Base-by-base conservation (phyloP, 2,113 vertebrate genomes). In the Heterochromis multidens region DNA sequence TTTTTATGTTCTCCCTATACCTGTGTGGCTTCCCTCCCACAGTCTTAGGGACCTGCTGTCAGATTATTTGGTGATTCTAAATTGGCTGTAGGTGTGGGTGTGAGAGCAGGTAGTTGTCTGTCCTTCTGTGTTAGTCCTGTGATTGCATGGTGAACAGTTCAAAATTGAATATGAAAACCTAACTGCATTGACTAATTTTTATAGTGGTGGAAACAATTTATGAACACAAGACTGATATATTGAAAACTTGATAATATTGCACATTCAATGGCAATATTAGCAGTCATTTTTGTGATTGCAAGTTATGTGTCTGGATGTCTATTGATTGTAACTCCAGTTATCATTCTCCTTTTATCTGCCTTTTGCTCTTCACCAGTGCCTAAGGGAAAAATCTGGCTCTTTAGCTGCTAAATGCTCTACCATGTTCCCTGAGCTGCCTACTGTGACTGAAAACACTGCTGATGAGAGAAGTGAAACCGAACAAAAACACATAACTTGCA, bases 371-470 rank as follows among this genome's bases (percentile, higher is more conserved):
- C 70, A 35, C 65, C 46, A 59, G n/a, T 4, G 19, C 61, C 33
- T 78, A 7, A 54, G 33, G 40, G 54, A 5, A 52, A 72, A 79
- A 58, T 37, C 8, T 25, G 58, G 35, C 27, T 83, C 12, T 72
- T 40, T 33, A 33, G 62, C 59, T 29, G 72, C 31, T 67, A 62
- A 11, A 14, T 67, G 27, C 84, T 60, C 23, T 8, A n/a, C 29
- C 49, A 33, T 59, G 40, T 82, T 59, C 23, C 37, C 29, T 10
- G 11, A 6, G 37, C 43, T 12, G 11, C 80, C 80, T 79, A 74
- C 60, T 82, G 84, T 49, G 72, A 56, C 54, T 61, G 77, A 77
- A 82, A 83, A 61, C 57, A 35, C 43, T 62, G 49, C 62, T 52
- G 61, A 88, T 56, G 21, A 23, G 31, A 49, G 46, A 1, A 8